These are phyloP conservation scores for Talpa occidentalis DNA, from an alignment of 2,113 vertebrate genomes.

Conservation along the genomic window DNA sequence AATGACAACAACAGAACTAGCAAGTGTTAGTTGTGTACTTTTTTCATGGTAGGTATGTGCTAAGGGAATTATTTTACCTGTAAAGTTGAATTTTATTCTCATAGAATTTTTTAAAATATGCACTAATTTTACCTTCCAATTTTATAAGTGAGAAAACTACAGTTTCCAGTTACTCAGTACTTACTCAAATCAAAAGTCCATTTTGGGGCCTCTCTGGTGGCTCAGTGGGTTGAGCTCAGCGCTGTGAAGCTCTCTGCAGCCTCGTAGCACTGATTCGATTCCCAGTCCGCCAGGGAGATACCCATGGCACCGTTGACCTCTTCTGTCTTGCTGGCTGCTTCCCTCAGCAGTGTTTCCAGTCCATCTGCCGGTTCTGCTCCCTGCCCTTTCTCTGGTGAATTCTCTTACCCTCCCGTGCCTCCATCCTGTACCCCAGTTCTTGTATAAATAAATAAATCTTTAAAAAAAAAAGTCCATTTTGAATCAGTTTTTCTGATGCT, in stretches of 20 bases:
- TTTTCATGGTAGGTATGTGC: background rate
- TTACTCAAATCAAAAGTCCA: background rate
- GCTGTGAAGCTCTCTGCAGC: no score
- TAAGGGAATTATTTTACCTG: background rate
- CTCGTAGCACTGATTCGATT: no score
- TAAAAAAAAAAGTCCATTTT: background rate
- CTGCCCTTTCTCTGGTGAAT: no score
- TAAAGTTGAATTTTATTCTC: background rate
- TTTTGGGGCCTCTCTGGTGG: background rate
- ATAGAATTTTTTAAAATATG: background rate
- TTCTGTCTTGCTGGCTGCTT: no score
- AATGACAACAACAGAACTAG: background rate
- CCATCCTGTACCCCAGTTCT: no score
- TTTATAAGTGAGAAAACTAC: background rate
- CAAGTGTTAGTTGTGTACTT: background rate
- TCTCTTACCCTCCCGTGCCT: no score
- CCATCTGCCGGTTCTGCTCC: no score
- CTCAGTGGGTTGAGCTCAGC: no score
- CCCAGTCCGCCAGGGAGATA: no score
- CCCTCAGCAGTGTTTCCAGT: no score
- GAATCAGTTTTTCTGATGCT: constrained; percentile 19
- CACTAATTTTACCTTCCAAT: background rate
- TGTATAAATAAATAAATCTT: no score
- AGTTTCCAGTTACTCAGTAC: background rate
- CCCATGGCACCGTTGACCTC: no score